Conservation (phyloP, 2,113 vertebrate genomes). For the Bettongia penicillata region DNA sequence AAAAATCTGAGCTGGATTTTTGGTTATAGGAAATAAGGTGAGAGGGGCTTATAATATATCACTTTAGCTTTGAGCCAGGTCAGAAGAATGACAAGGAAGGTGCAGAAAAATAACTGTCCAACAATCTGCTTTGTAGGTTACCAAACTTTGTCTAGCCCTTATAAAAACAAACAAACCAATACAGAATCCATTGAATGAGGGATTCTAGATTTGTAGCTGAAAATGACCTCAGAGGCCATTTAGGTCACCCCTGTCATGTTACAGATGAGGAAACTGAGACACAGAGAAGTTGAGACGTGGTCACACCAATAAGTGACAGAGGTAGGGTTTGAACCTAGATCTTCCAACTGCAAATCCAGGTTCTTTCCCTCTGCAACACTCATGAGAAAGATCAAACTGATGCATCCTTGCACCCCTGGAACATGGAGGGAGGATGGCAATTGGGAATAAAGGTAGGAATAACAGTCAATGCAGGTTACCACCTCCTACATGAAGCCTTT, state of each 20-base stretch:
- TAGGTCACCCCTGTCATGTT: background rate
- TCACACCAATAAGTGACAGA: background rate
- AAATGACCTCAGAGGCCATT: background rate
- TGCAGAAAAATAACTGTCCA: background rate
- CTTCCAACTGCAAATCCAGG: background rate
- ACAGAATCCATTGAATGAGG: background rate
- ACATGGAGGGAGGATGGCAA: background rate
- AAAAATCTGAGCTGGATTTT: background rate
- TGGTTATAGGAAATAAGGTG: rapidly evolving
- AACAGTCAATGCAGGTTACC: background rate
- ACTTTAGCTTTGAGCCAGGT: background rate
- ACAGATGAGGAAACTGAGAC: background rate
- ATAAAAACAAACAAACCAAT: background rate
- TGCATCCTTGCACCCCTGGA: background rate
- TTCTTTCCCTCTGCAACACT: background rate
- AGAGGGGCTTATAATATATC: rapidly evolving
- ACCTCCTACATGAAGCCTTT: background rate
- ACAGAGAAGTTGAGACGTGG: background rate
- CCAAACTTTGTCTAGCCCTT: background rate
- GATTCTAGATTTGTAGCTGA: background rate
- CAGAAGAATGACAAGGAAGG: background rate
- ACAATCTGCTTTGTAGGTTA: background rate
- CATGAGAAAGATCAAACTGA: background rate
- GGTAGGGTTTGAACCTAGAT: background rate
- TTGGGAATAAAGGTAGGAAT: background rate